A percentile compares a stretch with the other conserved stretches of the same genome.
These are phyloP conservation scores for Chrysodeixis includens DNA, from an alignment of 2,888 invertebrate species.

Conservation along the genomic window DNA sequence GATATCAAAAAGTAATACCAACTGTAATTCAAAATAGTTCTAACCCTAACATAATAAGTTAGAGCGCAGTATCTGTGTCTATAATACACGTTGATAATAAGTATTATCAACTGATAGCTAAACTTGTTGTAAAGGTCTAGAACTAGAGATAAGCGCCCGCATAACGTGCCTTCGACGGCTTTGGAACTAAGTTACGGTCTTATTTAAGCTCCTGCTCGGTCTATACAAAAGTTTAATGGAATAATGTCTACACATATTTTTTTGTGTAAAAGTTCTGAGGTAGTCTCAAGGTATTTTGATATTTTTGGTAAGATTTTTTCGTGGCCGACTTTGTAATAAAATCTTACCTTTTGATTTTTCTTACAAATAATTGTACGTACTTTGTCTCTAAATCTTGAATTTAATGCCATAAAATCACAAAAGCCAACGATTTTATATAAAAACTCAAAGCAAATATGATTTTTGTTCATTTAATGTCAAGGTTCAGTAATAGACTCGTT, in stretches of 20 bases:
- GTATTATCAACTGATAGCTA: constrained; percentile 33
- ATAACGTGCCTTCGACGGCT: constrained; percentile 41
- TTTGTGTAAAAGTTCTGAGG: not conserved
- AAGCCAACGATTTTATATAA: not conserved
- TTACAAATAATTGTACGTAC: too few relatives aligned
- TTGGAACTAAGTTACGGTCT: constrained; percentile 20
- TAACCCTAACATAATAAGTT: constrained; percentile 31
- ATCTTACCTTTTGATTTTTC: too few relatives aligned
- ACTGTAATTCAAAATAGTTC: constrained; percentile 17
- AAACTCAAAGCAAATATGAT: not conserved
- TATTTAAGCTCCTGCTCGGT: constrained; percentile 1
- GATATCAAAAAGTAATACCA: not conserved
- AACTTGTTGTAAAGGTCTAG: constrained; percentile 39
- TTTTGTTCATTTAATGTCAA: not conserved
- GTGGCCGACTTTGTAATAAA: too few relatives aligned
- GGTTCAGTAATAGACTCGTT: constrained; percentile 2
- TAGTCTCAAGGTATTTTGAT: not conserved
- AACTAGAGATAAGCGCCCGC: constrained; percentile 56
- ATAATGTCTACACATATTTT: constrained; percentile 4
- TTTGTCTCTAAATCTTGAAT: too few relatives aligned
- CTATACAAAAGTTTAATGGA: not conserved
- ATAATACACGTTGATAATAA: constrained; percentile 18
- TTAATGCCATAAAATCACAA: too few relatives aligned
- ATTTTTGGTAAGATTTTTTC: not conserved
- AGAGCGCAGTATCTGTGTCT: constrained; percentile 19